Base-by-base conservation (phyloP, 92 coral and sea anemone genomes). In the Diadumene lineata region DNA sequence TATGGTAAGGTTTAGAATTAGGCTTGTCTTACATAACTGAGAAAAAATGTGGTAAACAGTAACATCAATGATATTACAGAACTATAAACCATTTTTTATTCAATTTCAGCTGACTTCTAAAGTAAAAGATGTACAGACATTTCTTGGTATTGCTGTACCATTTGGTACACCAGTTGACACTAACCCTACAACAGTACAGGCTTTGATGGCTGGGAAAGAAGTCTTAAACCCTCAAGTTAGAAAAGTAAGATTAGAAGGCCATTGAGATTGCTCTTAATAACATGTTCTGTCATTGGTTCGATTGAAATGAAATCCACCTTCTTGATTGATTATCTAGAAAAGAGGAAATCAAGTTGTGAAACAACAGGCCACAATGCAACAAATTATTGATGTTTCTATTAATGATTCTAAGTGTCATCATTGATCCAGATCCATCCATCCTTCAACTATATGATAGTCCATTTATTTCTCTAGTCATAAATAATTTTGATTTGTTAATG, bases 131-230 rank as follows among this genome's bases (percentile, higher is more conserved):
- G 73, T 93, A 31, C 86, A 86, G 71, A 82, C 79, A 18, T 86
- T 87, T 60, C 84, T 93, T 61, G 85, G 90, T 64, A 82, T 90
- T 51, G 84, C 89, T 1, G 85, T 80, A 16, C 98, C 98, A 4
- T 90, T 93, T 76, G 98, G 98, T 4, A 90, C 98, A 55, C 96
- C 92, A 31, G 82, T 88, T 16, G 98, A 90, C 61, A 82, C 82
- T 31, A 93, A 93, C 73, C 85, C 89, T n/a, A 60, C 66, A n/a
- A 77, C 89, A 15, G 81, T 87, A 28, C 89, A 87, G 62, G 81
- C 89, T n/a, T 78, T 90, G 55, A 77, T 93, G 50, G 68, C 77
- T 75, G 82, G 85, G 9, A 93, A 85, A 73, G 93, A 93, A 68
- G 63, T 79, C 13, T 81, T 56, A 30, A 77, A 76, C 46, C 84